Base-by-base conservation (phyloP, 2,113 vertebrate species). In the Collichthys lucidus region DNA sequence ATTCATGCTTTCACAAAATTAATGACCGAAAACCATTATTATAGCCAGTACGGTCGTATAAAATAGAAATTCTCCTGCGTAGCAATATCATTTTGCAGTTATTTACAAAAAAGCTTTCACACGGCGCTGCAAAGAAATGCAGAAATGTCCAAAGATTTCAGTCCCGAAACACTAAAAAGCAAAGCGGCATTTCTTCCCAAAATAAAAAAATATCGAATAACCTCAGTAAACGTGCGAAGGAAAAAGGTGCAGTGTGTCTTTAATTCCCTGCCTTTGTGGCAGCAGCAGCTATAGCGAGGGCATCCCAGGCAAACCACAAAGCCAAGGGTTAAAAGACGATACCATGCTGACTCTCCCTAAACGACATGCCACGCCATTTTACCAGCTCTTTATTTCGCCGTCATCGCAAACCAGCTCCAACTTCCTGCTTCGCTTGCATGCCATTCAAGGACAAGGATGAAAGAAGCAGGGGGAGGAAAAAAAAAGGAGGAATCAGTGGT, bases 281-380 rank as follows among this genome's bases (percentile, higher is more conserved):
- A 57, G 68, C 26, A 9, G 64, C 90, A 75, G 83, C 66, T 49
- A 56, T 35, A 86, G 86, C 70, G 63, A 84, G 87, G 83, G 80
- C 81, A 89, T 91, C 88, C 63, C 55, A 88, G 84, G 71, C 84
- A 7, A 89, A 82, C 75, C 86, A 86, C 89, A 90, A 89, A 86
- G 84, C 81, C 82, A 93, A 93, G 92, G 92, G 90, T 93, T 93
- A 94, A 93, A 40, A 91, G 75, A 90, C 72, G 62, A n/a, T 84
- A 87, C 84, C 82, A 87, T 52, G 89, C 86, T 91, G 77, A 86
- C 81, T 89, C 86, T 85, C 64, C 74, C 78, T 75, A 65, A 86
- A 86, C 84, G 80, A 82, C 89, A 92, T 46, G 81, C 88, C 89
- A 93, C 88, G 92, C 94, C 92, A 94, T 94, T 94, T 95, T 94